Conservation (phyloP, 2,888 invertebrate species). For the Parthenolecanium corni region DNA sequence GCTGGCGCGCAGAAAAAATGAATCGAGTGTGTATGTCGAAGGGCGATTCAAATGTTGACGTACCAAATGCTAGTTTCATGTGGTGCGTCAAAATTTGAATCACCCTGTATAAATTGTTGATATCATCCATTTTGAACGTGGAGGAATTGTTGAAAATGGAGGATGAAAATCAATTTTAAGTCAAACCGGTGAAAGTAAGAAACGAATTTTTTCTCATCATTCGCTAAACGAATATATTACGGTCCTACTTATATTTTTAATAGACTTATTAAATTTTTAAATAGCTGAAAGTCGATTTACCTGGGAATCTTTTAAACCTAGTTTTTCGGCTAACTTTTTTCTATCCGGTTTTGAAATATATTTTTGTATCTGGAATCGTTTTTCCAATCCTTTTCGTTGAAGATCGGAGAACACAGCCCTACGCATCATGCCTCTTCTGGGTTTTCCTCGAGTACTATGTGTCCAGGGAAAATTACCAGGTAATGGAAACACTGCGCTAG, state of each 20-base stretch:
- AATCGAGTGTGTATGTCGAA: too few relatives aligned
- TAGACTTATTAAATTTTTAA: too few relatives aligned
- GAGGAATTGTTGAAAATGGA: not conserved
- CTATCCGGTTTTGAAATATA: constrained; percentile 98
- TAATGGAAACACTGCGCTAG: constrained; percentile 39
- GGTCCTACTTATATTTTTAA: too few relatives aligned
- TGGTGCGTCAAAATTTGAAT: too few relatives aligned
- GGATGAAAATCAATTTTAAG: not conserved
- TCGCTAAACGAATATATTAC: not conserved
- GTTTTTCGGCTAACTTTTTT: constrained; percentile 89
- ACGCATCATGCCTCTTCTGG: constrained; percentile 91
- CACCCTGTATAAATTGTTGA: too few relatives aligned
- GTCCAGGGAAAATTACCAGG: constrained; percentile 72
- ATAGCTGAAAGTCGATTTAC: too few relatives aligned
- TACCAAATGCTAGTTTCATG: too few relatives aligned
- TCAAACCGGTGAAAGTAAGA: not conserved
- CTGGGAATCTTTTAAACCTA: constrained; percentile 95
- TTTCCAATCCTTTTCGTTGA: constrained; percentile 89
- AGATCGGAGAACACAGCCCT: constrained; percentile 94
- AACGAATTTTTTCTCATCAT: not conserved
- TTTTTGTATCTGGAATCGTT: constrained; percentile 91
- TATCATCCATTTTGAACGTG: not conserved
- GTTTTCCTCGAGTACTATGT: constrained; percentile 80
- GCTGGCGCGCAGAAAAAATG: too few relatives aligned
- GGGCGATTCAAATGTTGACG: too few relatives aligned